Evolutionary conservation across 2,797 vertebrate species (phyloP), one percentile per base, ranked within the genome.

Genomic region (Fratercula arctica): DNA sequence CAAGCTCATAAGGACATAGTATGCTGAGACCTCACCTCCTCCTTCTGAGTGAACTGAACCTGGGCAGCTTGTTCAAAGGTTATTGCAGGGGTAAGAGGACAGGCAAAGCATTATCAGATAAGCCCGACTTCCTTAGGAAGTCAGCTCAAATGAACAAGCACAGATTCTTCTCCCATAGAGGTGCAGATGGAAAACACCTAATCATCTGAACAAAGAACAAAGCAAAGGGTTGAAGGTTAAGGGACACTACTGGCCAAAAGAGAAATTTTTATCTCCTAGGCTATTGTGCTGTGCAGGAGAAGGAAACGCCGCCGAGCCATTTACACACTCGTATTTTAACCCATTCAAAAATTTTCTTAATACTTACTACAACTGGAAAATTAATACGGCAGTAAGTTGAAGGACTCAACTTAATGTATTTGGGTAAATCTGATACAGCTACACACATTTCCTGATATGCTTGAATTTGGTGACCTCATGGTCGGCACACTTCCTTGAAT

Each of bases 141-240:
- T 91, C 83, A 90, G 83, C 63, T 75, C 63, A 81, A 93, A 90
- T 91, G 93, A 91, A 88, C 69, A 86, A 91, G 90, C 90, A 90
- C 41, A 84, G 63, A 95, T 90, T 91, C 93, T 84, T 93, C 89
- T 91, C 31, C 79, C 46, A 50, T 2, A 69, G 77, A 74, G 63
- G 51, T 76, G 16, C 87, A 96, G 87, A 94, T 88, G 94, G 94
- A 95, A 95, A 96, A 91, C 83, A 95, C 91, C 94, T 96, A 95
- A 96, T 94, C 56, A 93, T 95, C 28, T 76, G 63, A 91, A 95
- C 91, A 95, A 94, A 96, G 89, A 94, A 92, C 78, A 95, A 92
- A 93, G 76, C 43, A 68, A 66, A 80, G 26, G 66, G 95, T 73
- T 90, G 83, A 97, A 95, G 95, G 96, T 88, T 94, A 95, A 78